Evolutionary conservation across 2,888 invertebrate genomes (phyloP).

Genomic region (Synergus japonicus): DNA sequence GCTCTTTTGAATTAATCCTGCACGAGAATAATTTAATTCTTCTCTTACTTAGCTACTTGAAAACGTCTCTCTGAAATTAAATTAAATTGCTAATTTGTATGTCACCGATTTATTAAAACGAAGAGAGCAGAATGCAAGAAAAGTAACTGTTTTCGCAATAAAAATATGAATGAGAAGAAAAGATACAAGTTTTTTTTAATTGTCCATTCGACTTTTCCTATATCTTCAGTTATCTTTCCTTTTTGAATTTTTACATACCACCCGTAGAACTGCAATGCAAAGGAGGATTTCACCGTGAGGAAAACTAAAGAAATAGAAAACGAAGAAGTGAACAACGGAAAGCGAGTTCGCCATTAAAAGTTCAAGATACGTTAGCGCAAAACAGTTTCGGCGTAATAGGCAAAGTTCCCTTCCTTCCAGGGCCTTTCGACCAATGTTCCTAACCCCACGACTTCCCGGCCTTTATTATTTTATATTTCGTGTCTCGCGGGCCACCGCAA

Average conservation of each 20-base stretch:
- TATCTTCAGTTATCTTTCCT: background rate
- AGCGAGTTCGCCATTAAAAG: slow-evolving; percentile 70
- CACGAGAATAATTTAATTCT: too few relatives aligned
- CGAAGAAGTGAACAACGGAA: slow-evolving; percentile 51
- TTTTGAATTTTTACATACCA: background rate
- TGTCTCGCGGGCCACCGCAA: slow-evolving; percentile 59
- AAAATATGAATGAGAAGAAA: background rate
- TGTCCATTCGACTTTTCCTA: background rate
- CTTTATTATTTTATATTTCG: slow-evolving; percentile 71
- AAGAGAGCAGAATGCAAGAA: background rate
- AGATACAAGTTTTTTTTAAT: background rate
- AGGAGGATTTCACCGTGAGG: slow-evolving; percentile 46
- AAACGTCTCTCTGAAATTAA: too few relatives aligned
- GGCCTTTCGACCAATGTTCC: slow-evolving; percentile 46
- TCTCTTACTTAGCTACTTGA: too few relatives aligned
- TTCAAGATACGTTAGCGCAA: slow-evolving; percentile 73
- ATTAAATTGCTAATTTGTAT: too few relatives aligned
- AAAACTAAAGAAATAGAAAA: slow-evolving; percentile 21
- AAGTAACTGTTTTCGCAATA: background rate
- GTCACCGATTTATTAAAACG: too few relatives aligned
- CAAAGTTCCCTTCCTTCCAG: slow-evolving; percentile 64
- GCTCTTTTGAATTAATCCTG: too few relatives aligned
- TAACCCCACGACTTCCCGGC: slow-evolving; percentile 51
- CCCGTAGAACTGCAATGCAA: slow-evolving; percentile 54
- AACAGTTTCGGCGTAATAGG: slow-evolving; percentile 75